A percentile compares a stretch with the other conserved stretches of the same genome.
phyloP scores from a whole-genome alignment of 2,888 invertebrate species.

The Dexiosoma caninum region DNA sequence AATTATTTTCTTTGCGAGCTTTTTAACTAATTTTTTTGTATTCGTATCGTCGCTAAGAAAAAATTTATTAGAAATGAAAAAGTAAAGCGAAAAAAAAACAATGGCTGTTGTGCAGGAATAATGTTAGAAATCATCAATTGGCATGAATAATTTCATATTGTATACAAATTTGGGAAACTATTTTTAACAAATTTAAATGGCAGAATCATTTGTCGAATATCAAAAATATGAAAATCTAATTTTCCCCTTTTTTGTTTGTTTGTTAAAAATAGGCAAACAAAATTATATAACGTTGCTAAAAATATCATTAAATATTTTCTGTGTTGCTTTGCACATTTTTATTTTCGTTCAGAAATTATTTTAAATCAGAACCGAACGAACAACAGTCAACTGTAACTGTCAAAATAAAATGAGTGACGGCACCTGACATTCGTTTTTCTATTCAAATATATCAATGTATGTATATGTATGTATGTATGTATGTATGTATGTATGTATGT shows the following conservation, averaged over 20 bases:
- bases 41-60: too few relatives aligned
- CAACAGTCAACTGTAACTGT: constrained; percentile 34
- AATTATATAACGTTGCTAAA: constrained; percentile 56
- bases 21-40: too few relatives aligned
- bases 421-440: constrained; percentile 54
- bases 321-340: constrained; percentile 12
- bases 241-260: background rate
- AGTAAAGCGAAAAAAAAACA: too few relatives aligned
- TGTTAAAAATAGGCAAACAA: constrained; percentile 13
- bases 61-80: too few relatives aligned
- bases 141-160: too few relatives aligned
- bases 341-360: constrained; percentile 38
- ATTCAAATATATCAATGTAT: background rate
- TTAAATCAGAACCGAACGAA: constrained; percentile 28
- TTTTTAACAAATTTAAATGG: background rate
- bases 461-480: background rate
- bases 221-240: background rate
- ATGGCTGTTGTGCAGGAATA: too few relatives aligned
- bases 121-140: too few relatives aligned
- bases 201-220: background rate
- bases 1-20: too few relatives aligned
- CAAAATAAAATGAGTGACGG: constrained; percentile 59
- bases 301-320: constrained; percentile 17
- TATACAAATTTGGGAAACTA: too few relatives aligned
- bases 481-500: background rate